phyloP scores from a whole-genome alignment of 2,797 vertebrate species.

The Hydrophis major region DNA sequence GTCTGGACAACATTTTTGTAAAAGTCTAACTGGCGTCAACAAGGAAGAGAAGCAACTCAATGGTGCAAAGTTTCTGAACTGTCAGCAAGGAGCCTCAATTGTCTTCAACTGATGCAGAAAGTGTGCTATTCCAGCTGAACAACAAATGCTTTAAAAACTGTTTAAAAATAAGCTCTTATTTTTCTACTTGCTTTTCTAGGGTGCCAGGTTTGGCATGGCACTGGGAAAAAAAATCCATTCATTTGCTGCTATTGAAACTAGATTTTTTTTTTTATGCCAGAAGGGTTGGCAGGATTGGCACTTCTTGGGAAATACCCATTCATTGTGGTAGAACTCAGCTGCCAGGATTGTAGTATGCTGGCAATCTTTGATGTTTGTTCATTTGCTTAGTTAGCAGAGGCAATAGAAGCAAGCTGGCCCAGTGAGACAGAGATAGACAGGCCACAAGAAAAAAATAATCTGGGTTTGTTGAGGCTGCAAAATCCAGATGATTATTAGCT shows the following conservation, averaged over 20 bases:
- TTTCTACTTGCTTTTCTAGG: not conserved
- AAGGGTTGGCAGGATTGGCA: not conserved
- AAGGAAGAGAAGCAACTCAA: not conserved
- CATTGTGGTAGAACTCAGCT: not conserved
- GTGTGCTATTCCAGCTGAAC: not conserved
- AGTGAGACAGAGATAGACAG: not conserved
- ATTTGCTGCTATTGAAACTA: not conserved
- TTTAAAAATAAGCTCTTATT: not conserved
- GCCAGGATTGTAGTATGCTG: not conserved
- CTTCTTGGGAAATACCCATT: not conserved
- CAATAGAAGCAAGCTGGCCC: not conserved
- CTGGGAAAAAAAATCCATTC: not conserved
- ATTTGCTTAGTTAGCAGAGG: not conserved
- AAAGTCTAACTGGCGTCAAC: not conserved
- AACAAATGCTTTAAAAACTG: not conserved
- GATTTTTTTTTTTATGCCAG: not conserved
- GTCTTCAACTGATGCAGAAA: not conserved
- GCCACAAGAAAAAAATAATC: not conserved
- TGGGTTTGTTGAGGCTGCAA: not conserved
- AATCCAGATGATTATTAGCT: not conserved
- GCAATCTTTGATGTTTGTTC: not conserved
- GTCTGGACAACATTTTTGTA: not conserved
- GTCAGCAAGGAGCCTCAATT: not conserved
- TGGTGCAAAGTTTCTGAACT: not conserved
- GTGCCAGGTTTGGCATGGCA: not conserved